These are phyloP conservation scores for Chamaetylas fuelleborni DNA, from an alignment of 2,113 vertebrate genomes.

Conservation along the genomic window DNA sequence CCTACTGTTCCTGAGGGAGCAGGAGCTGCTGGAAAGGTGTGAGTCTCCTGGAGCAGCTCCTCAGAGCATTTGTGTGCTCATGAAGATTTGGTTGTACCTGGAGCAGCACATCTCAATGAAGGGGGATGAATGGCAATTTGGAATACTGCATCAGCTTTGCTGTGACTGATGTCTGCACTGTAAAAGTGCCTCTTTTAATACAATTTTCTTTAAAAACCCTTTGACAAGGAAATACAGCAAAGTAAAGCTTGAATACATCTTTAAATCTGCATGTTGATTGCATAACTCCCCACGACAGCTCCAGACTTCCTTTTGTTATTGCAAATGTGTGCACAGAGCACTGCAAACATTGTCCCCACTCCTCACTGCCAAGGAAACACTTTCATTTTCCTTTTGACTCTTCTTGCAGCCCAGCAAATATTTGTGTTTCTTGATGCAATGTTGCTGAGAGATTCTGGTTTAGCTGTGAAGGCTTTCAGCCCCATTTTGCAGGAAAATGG, in stretches of 20 bases:
- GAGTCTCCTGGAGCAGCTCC: background rate
- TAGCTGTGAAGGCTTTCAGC: background rate
- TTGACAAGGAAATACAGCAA: background rate
- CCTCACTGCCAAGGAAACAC: accelerated
- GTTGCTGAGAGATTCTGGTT: background rate
- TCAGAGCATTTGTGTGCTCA: background rate
- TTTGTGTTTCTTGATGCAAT: background rate
- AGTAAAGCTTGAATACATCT: background rate
- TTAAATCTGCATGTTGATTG: background rate
- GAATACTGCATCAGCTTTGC: background rate
- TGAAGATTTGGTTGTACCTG: accelerated
- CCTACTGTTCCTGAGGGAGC: background rate
- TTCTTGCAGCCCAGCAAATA: background rate
- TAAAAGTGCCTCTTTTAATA: background rate
- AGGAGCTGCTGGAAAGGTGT: background rate
- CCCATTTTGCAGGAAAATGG: background rate
- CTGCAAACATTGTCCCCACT: background rate
- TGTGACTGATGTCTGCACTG: background rate
- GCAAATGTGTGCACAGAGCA: background rate
- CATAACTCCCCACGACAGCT: background rate
- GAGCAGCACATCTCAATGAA: background rate
- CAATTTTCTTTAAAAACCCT: background rate
- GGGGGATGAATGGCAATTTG: background rate
- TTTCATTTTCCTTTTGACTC: constrained; percentile 27
- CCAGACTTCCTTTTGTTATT: background rate